Evolutionary conservation across 2,113 vertebrate genomes (phyloP), one percentile per base, ranked within the genome.

Genomic region (Upupa epops): DNA sequence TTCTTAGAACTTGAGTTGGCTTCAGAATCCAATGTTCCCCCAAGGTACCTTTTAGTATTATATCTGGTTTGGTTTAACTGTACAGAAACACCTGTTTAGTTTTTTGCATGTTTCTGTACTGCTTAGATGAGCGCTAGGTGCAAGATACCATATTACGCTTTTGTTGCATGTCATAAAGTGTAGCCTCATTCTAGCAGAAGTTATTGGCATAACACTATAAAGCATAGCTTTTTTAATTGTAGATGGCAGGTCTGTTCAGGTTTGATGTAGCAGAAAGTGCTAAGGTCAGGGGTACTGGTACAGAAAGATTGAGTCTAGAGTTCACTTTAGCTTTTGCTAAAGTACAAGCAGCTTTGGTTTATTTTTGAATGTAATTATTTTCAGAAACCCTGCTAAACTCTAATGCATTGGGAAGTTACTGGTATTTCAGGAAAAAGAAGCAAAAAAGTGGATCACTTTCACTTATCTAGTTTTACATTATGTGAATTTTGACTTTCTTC

Each of bases 81-180:
- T 73, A 90, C 79, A 92, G 93, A 96, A 96, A 91, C 89, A 95
- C 88, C 94, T 97, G 92, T 80, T 32, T 59, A 84, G 34, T 81
- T 60, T 63, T 90, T 91, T 93, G 89, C 89, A 91, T 96, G 94
- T 79, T 93, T 85, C 63, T 21, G 93, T 78, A 68, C 25, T 37
- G 61, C 46, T 89, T 94, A 95, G 58, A 36, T 3, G 14, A 93
- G 58, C 55, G 17, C 66, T 93, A 90, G 88, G 89, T 93, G 82
- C 75, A 97, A 85, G 84, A 84, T 97, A 93, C 13, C 92, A 13
- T 95, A 95, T 95, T 90, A 95, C 75, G 93, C 79, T 88, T 92
- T 55, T 73, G 77, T 94, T 97, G 94, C 92, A 96, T 88, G 96
- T 96, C 59, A 34, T 95, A 92, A 91, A 94, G 48, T 73, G 17